Conservation (phyloP, 2,797 vertebrate species). For the Acridotheres tristis region DNA sequence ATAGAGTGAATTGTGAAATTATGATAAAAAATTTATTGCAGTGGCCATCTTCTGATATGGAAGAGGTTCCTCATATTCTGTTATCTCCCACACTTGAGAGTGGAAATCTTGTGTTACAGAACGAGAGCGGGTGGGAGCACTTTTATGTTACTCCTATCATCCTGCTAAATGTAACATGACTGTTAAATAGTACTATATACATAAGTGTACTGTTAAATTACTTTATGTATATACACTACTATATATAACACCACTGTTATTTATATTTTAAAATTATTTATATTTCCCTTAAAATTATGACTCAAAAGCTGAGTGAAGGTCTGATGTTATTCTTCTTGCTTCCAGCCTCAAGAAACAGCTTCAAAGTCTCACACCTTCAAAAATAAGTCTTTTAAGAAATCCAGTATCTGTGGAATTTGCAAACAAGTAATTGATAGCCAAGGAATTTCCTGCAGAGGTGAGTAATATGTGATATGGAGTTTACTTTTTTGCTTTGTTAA, state of each 20-base stretch:
- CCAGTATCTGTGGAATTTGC: slow-evolving; percentile 65
- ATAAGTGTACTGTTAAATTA: background rate
- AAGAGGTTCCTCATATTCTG: background rate
- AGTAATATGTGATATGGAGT: background rate
- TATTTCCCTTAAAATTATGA: background rate
- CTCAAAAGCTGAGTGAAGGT: background rate
- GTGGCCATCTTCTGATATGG: background rate
- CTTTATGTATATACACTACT: too few species aligned
- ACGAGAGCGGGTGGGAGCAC: rapidly evolving
- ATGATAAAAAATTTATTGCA: background rate
- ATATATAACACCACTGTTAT: background rate
- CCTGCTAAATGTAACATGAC: background rate
- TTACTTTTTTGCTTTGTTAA: background rate
- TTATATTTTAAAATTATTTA: background rate
- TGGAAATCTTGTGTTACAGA: background rate
- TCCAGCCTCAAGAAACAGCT: slow-evolving; percentile 67
- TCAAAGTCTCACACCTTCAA: slow-evolving; percentile 69
- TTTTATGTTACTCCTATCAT: background rate
- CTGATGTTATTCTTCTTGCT: slow-evolving; percentile 12
- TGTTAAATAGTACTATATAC: background rate
- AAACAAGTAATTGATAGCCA: slow-evolving; percentile 59
- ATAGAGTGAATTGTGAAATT: background rate
- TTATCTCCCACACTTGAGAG: background rate
- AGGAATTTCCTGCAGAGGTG: slow-evolving; percentile 71
- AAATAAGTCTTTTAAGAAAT: slow-evolving; percentile 72